These are phyloP conservation scores for Bombus waltoni DNA, from an alignment of 1,140 invertebrate species.

Conservation along the genomic window DNA sequence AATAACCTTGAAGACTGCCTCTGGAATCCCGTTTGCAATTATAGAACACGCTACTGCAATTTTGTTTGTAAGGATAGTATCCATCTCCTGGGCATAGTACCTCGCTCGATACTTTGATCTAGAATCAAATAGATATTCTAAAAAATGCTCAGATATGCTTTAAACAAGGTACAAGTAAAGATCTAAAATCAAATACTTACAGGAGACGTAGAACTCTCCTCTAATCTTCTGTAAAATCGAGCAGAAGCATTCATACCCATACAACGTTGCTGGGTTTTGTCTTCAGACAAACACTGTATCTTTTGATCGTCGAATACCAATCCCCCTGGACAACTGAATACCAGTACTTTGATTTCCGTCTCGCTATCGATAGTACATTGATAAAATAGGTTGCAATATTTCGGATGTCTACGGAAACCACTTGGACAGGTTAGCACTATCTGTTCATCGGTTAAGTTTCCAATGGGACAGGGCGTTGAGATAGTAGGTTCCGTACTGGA, in stretches of 20 bases:
- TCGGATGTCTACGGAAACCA: slow-evolving; percentile 91
- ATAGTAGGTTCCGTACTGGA: slow-evolving; percentile 18
- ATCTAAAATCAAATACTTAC: slow-evolving; percentile 81
- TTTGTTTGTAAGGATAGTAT: slow-evolving; percentile 86
- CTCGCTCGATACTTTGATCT: slow-evolving; percentile 85
- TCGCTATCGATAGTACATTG: slow-evolving; percentile 87
- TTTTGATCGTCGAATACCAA: slow-evolving; percentile 89
- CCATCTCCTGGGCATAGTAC: slow-evolving; percentile 87
- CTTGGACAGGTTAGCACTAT: slow-evolving; percentile 89
- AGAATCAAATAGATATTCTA: slow-evolving; percentile 74
- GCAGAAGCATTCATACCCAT: slow-evolving; percentile 82
- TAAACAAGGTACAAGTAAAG: not conserved
- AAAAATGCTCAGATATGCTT: not conserved
- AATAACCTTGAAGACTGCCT: slow-evolving; percentile 85
- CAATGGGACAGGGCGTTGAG: slow-evolving; percentile 67
- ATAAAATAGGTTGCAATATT: slow-evolving; percentile 92
- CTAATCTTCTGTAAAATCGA: slow-evolving; percentile 83
- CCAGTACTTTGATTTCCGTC: slow-evolving; percentile 88
- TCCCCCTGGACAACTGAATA: slow-evolving; percentile 89
- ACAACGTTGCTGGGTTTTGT: slow-evolving; percentile 84
- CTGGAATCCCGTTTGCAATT: slow-evolving; percentile 86
- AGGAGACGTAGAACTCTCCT: slow-evolving; percentile 82
- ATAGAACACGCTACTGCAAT: slow-evolving; percentile 88
- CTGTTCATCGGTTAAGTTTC: slow-evolving; percentile 85
- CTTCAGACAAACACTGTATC: slow-evolving; percentile 87